A percentile compares a stretch with the other conserved stretches of the same genome.
Evolutionary conservation across 23 tunicate genomes (phyloP).

Genomic region (Ciona savignyi): DNA sequence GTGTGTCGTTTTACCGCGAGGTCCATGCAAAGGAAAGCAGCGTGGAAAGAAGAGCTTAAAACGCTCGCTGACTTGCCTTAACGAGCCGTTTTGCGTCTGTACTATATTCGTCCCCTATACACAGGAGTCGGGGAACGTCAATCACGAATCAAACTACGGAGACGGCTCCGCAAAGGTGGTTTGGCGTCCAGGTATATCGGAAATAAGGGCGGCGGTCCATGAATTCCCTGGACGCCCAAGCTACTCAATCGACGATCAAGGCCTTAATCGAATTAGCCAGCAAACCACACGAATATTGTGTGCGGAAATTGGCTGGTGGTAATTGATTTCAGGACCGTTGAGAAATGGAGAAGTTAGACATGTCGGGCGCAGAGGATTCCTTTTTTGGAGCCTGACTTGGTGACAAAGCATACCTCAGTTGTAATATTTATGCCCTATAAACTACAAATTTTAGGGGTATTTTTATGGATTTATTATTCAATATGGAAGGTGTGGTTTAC

Average conservation of each 20-base stretch:
- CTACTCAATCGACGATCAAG: neutral
- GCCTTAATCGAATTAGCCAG: neutral
- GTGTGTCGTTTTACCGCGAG: too few relatives aligned
- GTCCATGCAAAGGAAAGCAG: too few relatives aligned
- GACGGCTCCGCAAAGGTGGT: neutral
- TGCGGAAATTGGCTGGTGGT: neutral
- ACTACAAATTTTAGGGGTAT: too few relatives aligned
- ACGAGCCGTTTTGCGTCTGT: too few relatives aligned
- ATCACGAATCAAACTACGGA: neutral
- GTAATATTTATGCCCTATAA: too few relatives aligned
- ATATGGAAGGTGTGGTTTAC: too few relatives aligned
- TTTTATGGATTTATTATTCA: too few relatives aligned
- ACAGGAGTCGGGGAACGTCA: too few relatives aligned
- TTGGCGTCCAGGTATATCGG: neutral
- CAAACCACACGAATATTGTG: neutral
- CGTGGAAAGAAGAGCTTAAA: too few relatives aligned
- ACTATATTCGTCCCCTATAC: too few relatives aligned
- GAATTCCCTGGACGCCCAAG: neutral
- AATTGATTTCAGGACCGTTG: neutral
- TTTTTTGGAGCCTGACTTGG: neutral
- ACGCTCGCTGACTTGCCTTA: too few relatives aligned
- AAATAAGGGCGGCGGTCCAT: neutral
- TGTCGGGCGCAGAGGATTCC: neutral
- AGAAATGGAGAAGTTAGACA: neutral
- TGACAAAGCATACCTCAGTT: too few relatives aligned